Evolutionary conservation across 2,797 vertebrate species (phyloP).

Genomic region (Leucoraja ocellata): DNA sequence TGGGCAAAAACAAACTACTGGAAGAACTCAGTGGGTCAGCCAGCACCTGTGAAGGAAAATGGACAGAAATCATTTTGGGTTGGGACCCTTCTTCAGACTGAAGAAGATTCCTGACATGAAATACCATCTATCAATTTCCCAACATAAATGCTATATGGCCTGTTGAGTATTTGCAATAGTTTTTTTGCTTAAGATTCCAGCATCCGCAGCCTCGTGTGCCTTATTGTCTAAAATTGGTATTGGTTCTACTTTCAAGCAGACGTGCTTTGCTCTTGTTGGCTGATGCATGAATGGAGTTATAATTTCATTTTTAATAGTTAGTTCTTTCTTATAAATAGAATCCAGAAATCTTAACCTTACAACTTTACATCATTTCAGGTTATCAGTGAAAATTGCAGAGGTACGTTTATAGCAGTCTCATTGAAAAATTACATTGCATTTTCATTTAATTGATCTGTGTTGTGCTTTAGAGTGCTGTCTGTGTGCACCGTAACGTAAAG

Average conservation of each 20-base stretch:
- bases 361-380: slow-evolving; percentile 31
- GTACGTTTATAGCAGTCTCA: slow-evolving; percentile 10
- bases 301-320: not conserved
- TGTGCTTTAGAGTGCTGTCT: not conserved
- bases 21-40: too few species aligned
- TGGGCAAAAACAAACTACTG: too few species aligned
- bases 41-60: too few species aligned
- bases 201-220: too few species aligned
- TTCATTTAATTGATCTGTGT: slow-evolving; percentile 7
- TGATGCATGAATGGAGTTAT: not conserved
- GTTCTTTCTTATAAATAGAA: not conserved
- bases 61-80: too few species aligned
- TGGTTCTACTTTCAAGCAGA: not conserved
- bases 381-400: slow-evolving; percentile 24
- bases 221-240: not conserved
- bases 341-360: slow-evolving; percentile 9
- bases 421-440: not conserved
- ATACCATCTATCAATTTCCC: too few species aligned
- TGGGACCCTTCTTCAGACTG: too few species aligned
- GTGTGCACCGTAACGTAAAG: not conserved
- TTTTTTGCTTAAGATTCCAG: too few species aligned
- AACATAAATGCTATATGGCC: too few species aligned
- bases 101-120: too few species aligned
- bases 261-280: not conserved
- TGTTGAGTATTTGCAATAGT: too few species aligned